Evolutionary conservation across 2,888 invertebrate genomes (phyloP), one percentile per base, ranked within the genome.

Genomic region (Pheosia tremula): DNA sequence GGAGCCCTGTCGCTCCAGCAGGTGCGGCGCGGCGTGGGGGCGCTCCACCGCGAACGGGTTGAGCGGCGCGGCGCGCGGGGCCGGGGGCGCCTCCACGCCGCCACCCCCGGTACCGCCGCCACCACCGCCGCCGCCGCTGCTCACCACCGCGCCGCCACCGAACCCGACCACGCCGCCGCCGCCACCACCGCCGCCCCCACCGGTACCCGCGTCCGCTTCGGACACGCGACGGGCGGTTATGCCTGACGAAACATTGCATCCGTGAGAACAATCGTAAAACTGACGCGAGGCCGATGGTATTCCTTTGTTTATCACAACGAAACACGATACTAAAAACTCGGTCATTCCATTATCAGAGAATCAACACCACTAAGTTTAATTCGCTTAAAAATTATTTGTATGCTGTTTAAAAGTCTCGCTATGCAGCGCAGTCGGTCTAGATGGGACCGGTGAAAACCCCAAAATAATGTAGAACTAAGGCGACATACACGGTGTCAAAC

Each of bases 21-120:
- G 96, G 72, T 97, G 97, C 45, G 97, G 97, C 53, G 99, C 98
- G 63, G 99, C 99, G 85, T 98, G 98, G 3, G 99, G 99, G 59
- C 99, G 95, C 87, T 98, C 98, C 77, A 98, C 98, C 9, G 98
- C 98, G 89, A 97, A 98, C 2, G 98, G 98, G 92, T 98, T 98
- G 83, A 96, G 95, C 53, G 95, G 87, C 57, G 94, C 81, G 61
- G 91, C 83, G 52, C 94, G 94, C 52, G 86, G 80, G 47, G 80
- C 86, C 9, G 76, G 67, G 38, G 72, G 70, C 71, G 56, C 69
- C 10, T 63, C 54, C 58, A 56, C 62, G 54, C 61, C 9, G 39
- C 64, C 56, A 57, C 62, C 61, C 56, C 59, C 67, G 66, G 57
- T 66, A 58, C 63, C 47, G 61, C 67, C 50, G 64, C 61, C 67